Base-by-base conservation (phyloP, 2,797 vertebrate genomes). In the Macropodus opercularis region DNA sequence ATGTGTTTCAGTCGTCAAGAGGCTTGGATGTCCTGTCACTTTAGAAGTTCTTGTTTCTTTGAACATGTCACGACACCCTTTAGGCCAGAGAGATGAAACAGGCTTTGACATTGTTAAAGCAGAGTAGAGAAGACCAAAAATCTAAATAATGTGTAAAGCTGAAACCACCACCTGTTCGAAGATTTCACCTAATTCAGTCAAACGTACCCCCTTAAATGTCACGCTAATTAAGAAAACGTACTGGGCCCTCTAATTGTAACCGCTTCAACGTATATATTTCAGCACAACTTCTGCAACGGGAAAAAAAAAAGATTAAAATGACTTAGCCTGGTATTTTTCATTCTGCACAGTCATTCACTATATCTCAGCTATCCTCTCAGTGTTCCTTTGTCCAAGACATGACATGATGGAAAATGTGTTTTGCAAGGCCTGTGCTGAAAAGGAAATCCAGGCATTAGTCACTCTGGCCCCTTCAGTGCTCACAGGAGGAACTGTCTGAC, bases 1-100 rank as follows among this genome's bases (percentile, higher is more conserved):
- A 90, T 88, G 80, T 92, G 89, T 89, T 91, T 90, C 85, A 85
- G 81, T 90, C 88, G 90, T 91, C 83, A 90, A 43, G 13, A 40
- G 74, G 79, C 88, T 88, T 77, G 69, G 57, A 72, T 86, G 84
- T 72, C 58, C 63, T 69, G 72, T 70, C 63, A 77, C 63, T 82
- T 77, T 42, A 67, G 81, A 65, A 75, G 40, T 79, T 78, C 54
- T 63, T 67, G 49, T 52, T 81, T 72, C 77, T 90, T 84, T 87
- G 73, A 86, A 89, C 77, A 63, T 55, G 44, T 43, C 23, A 27
- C 12, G 48, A 60, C 42, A 49, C 5, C 52, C 80, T 64, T 65
- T 69, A 70, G 52, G 3, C 60, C 31, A 56, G 12, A 23, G 31
- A 79, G 64, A 86, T 78, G 78, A 86, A 84, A 85, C 74, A 63